A percentile compares a stretch with the other conserved stretches of the same genome.
Conservation (phyloP, 2,797 vertebrate genomes). For the Streptopelia turtur region DNA sequence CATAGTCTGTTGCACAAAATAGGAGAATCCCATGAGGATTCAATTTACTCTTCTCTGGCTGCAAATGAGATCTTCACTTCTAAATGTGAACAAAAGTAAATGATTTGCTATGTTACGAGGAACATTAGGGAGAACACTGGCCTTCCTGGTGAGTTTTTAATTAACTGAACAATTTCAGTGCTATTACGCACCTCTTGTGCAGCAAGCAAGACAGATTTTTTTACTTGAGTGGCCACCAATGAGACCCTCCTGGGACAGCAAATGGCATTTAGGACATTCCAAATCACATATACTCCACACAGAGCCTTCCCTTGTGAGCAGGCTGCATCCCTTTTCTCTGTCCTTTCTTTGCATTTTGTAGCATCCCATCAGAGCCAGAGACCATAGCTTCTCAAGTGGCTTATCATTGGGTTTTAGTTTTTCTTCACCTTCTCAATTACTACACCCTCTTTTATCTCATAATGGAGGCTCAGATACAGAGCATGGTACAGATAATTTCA, state of each 20-base stretch:
- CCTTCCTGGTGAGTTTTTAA: not conserved
- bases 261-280: not conserved
- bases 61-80: conserved; percentile 4
- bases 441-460: not conserved
- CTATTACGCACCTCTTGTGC: not conserved
- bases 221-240: not conserved
- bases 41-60: not conserved
- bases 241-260: not conserved
- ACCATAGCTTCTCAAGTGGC: not conserved
- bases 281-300: not conserved
- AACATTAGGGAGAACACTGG: not conserved
- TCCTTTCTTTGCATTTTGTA: not conserved
- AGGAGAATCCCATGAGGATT: not conserved
- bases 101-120: not conserved
- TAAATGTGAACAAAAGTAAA: conserved; percentile 37
- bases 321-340: not conserved
- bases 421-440: not conserved
- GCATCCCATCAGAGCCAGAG: not conserved
- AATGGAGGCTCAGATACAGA: not conserved
- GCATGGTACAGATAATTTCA: not conserved
- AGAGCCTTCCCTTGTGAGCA: not conserved
- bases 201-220: not conserved
- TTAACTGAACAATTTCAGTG: conserved; percentile 19
- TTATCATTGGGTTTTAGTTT: not conserved
- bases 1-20: not conserved